Evolutionary conservation across 1,140 invertebrate genomes (phyloP).

Genomic region (Neodiprion fabricii): DNA sequence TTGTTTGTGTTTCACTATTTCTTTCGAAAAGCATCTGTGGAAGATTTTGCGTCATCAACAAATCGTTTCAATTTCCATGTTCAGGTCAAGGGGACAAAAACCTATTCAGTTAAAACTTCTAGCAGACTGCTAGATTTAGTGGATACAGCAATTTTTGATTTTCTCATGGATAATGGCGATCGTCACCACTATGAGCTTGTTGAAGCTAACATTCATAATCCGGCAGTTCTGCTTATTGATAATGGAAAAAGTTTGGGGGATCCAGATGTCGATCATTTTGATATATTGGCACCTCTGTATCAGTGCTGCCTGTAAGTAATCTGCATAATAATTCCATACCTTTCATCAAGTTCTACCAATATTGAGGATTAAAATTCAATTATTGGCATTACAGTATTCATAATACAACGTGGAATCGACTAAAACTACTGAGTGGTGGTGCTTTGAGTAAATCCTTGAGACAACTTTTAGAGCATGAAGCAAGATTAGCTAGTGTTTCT

Average conservation of each 20-base stretch:
- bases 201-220: conserved; percentile 63
- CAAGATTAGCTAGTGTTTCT: conserved; percentile 55
- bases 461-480: conserved; percentile 61
- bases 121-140: conserved; percentile 83
- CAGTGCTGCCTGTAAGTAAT: conserved; percentile 86
- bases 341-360: conserved; percentile 31
- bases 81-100: conserved; percentile 54
- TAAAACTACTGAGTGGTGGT: conserved; percentile 73
- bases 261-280: conserved; percentile 80
- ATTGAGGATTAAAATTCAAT: conserved; percentile 21
- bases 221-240: conserved; percentile 83
- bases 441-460: conserved; percentile 64
- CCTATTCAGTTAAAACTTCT: conserved; percentile 53
- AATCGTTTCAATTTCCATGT: conserved; percentile 19
- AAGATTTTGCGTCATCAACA: background rate
- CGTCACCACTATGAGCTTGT: conserved; percentile 90
- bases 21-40: background rate
- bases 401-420: conserved; percentile 71
- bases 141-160: conserved; percentile 90
- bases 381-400: conserved; percentile 67
- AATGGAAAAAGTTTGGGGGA: conserved; percentile 95
- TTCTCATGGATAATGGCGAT: conserved; percentile 94
- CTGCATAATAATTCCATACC: conserved; percentile 24
- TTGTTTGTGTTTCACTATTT: background rate
- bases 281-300: conserved; percentile 88